Percentiles rank a stretch among this genome's conserved stretches.
phyloP scores from a whole-genome alignment of 2,797 vertebrate species.

The Ceryle rudis region DNA sequence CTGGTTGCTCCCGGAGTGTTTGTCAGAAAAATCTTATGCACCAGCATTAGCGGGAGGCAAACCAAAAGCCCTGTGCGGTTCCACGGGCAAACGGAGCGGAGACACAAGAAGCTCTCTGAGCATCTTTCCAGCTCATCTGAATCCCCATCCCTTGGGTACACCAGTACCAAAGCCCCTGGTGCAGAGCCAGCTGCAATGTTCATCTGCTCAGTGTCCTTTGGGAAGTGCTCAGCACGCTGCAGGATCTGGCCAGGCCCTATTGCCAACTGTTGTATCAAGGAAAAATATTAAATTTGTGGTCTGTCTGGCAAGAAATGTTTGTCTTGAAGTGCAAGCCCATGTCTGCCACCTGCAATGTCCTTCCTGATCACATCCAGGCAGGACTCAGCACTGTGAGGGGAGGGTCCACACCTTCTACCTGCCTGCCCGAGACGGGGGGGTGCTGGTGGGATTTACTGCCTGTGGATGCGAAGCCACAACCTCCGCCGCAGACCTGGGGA shows the following conservation, averaged over 20 bases:
- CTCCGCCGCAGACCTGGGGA: constrained; percentile 31
- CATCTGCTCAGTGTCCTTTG: background rate
- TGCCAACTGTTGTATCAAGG: background rate
- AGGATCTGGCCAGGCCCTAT: background rate
- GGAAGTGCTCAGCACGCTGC: background rate
- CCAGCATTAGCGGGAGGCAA: background rate
- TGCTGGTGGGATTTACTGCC: background rate
- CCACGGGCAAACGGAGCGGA: background rate
- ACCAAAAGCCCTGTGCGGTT: background rate
- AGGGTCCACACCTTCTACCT: background rate
- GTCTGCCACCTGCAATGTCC: background rate
- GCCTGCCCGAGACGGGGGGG: fast-evolving
- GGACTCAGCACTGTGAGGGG: background rate
- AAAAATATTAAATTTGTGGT: fast-evolving
- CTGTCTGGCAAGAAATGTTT: fast-evolving
- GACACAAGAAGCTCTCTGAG: background rate
- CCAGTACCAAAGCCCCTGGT: fast-evolving
- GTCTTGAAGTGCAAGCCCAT: background rate
- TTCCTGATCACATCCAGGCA: background rate
- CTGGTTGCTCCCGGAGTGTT: background rate
- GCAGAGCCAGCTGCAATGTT: fast-evolving
- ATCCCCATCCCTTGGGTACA: no score
- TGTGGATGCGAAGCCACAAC: constrained; percentile 33
- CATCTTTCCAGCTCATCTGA: background rate
- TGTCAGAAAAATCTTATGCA: fast-evolving